A percentile compares a stretch with the other conserved stretches of the same genome.
These are phyloP conservation scores for Liopterus haemorrhoidalis DNA, from an alignment of 2,888 invertebrate species.

Conservation along the genomic window DNA sequence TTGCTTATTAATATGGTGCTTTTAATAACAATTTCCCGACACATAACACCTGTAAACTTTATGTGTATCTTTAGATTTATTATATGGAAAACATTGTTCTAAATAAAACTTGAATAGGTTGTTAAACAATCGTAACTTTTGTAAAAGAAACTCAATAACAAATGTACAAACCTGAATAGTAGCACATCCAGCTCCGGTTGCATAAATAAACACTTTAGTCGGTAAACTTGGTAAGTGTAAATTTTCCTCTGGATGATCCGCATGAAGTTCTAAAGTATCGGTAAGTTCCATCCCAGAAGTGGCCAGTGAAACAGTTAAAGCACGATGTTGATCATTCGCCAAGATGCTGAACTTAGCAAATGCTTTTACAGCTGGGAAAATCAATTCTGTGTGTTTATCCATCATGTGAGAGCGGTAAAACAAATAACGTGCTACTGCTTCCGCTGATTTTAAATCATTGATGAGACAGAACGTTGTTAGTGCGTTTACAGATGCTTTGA, in stretches of 20 bases:
- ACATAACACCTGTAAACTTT: too few relatives aligned
- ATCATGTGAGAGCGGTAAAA: constrained; percentile 62
- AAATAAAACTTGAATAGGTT: too few relatives aligned
- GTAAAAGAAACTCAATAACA: too few relatives aligned
- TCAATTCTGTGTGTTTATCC: constrained; percentile 55
- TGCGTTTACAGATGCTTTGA: constrained; percentile 57
- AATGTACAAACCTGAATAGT: constrained; percentile 54
- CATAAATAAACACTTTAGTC: constrained; percentile 65
- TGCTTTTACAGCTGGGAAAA: constrained; percentile 57
- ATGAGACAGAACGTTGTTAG: constrained; percentile 55
- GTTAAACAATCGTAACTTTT: too few relatives aligned
- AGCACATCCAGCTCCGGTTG: constrained; percentile 63
- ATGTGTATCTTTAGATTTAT: too few relatives aligned
- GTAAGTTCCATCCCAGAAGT: constrained; percentile 67
- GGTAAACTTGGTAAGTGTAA: constrained; percentile 59
- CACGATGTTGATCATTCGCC: constrained; percentile 56
- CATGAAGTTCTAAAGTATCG: constrained; percentile 56
- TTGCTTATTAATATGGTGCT: too few relatives aligned
- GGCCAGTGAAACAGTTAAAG: constrained; percentile 60
- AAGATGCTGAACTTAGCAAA: constrained; percentile 55
- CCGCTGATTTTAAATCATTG: constrained; percentile 57
- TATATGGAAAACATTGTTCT: too few relatives aligned
- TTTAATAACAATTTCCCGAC: too few relatives aligned
- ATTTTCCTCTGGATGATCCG: constrained; percentile 49
- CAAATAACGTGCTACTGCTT: constrained; percentile 58